phyloP scores from a whole-genome alignment of 2,888 invertebrate genomes.

The Machimus atricapillus region DNA sequence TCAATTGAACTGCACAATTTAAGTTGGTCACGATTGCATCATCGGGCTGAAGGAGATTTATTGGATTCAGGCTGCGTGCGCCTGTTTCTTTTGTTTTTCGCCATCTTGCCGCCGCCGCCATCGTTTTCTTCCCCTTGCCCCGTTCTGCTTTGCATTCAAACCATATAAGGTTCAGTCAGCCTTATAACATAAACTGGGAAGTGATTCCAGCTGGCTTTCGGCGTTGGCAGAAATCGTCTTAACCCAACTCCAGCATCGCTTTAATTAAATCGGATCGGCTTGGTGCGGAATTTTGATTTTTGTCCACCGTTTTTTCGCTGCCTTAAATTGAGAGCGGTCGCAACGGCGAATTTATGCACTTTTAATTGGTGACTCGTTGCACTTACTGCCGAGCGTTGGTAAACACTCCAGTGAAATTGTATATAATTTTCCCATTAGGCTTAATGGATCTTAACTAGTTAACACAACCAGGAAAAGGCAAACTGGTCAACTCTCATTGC shows the following conservation, averaged over 20 bases:
- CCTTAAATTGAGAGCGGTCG: not conserved
- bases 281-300: constrained; percentile 5
- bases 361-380: constrained; percentile 5
- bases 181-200: not conserved
- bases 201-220: not conserved
- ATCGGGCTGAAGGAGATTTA: not conserved
- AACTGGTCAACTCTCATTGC: not conserved
- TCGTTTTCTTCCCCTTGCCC: not conserved
- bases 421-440: constrained; percentile 27
- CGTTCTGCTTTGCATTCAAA: not conserved
- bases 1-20: constrained; percentile 26
- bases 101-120: not conserved
- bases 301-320: not conserved
- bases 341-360: constrained; percentile 5
- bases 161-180: not conserved
- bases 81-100: not conserved
- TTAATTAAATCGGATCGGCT: not conserved
- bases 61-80: not conserved
- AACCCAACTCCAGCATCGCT: not conserved
- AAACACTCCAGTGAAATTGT: constrained; percentile 12
- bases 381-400: not conserved
- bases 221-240: not conserved
- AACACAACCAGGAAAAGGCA: not conserved
- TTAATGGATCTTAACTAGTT: constrained; percentile 7
- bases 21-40: constrained; percentile 12